phyloP scores from a whole-genome alignment of 1,140 invertebrate genomes.

The Melitaea cinxia region DNA sequence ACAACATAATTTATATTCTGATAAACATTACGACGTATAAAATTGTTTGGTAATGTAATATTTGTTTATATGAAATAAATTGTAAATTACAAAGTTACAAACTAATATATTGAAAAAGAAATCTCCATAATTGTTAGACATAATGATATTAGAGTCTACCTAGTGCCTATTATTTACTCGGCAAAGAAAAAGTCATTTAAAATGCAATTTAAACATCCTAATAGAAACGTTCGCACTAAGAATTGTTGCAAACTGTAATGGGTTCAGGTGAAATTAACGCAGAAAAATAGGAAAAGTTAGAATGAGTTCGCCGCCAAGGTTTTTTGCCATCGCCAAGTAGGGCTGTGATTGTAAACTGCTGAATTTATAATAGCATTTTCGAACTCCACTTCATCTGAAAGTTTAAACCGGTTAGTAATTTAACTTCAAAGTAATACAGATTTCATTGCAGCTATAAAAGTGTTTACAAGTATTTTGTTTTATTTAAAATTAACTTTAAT shows the following conservation, averaged over 20 bases:
- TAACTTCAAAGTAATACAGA: slow-evolving; percentile 65
- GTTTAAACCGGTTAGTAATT: slow-evolving; percentile 75
- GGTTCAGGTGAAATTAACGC: slow-evolving; percentile 81
- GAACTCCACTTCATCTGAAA: slow-evolving; percentile 77
- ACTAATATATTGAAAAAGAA: neutral
- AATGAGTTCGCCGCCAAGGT: slow-evolving; percentile 76
- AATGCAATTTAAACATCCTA: slow-evolving; percentile 77
- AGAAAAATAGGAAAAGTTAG: slow-evolving; percentile 82
- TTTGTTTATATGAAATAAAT: neutral
- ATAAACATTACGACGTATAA: no score
- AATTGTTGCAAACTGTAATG: slow-evolving; percentile 80
- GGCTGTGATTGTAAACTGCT: slow-evolving; percentile 80
- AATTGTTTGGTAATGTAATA: neutral
- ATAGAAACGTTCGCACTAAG: slow-evolving; percentile 80
- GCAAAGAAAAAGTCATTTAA: slow-evolving; percentile 63
- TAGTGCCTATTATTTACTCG: slow-evolving; percentile 28
- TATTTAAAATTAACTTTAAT: neutral
- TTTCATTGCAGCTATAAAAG: slow-evolving; percentile 38
- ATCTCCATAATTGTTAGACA: neutral
- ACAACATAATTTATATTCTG: no score
- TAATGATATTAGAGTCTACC: slow-evolving; percentile 10
- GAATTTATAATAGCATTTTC: slow-evolving; percentile 81
- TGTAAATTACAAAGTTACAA: neutral
- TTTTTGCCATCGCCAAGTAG: slow-evolving; percentile 73
- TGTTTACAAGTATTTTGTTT: slow-evolving; percentile 16